These are phyloP conservation scores for Aleiodes testaceus DNA, from an alignment of 2,888 invertebrate genomes.

Conservation along the genomic window DNA sequence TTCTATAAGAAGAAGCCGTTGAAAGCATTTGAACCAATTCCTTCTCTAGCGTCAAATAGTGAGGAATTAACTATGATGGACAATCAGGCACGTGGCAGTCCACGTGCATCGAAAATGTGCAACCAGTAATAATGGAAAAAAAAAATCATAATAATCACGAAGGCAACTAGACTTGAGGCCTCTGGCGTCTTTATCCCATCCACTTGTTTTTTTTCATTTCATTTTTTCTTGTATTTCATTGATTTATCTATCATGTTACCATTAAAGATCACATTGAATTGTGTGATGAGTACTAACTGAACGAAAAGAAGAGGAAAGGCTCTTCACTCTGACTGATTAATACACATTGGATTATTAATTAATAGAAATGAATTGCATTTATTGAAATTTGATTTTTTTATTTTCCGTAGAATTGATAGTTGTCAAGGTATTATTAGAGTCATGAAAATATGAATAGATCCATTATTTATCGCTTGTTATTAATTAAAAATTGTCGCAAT, in stretches of 20 bases:
- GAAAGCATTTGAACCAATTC: not conserved
- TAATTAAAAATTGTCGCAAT: too few species aligned
- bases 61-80: conserved; percentile 7
- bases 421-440: too few species aligned
- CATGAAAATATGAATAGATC: too few species aligned
- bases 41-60: not conserved
- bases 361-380: too few species aligned
- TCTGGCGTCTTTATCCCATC: not conserved
- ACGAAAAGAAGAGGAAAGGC: conserved; percentile 17
- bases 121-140: conserved; percentile 1
- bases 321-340: not conserved
- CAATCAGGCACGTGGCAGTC: conserved; percentile 48
- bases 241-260: too few species aligned
- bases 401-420: too few species aligned
- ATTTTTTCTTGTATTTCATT: too few species aligned
- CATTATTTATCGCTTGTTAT: too few species aligned
- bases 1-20: not conserved
- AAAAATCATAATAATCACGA: not conserved
- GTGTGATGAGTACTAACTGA: not conserved
- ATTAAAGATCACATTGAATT: not conserved
- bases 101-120: conserved; percentile 48
- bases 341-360: not conserved
- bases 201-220: not conserved
- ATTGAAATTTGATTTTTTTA: too few species aligned
- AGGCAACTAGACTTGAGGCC: not conserved